Evolutionary conservation across 1,140 invertebrate species (phyloP), one percentile per base, ranked within the genome.

Genomic region (Tetramorium alpestre): DNA sequence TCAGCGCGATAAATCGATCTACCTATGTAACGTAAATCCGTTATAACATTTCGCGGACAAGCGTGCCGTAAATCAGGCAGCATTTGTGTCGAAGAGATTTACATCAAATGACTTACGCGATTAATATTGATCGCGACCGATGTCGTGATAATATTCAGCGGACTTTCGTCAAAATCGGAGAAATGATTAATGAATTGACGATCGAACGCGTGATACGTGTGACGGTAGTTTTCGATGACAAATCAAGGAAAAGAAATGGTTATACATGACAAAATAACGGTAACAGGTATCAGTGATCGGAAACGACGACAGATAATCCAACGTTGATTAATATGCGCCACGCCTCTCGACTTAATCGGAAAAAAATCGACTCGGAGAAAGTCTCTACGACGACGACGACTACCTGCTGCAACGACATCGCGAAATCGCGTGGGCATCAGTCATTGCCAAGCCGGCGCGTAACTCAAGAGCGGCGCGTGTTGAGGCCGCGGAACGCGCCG

Each of bases 401-500:
- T 44, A 72, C 16, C 33, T 33, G 33, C 33, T 4, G 33, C 69
- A n/a, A 70, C 22, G 70, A 65, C 58, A 58, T 75, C 70, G 73
- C 44, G 73, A 73, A 72, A 62, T 88, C 82, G 73, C 62, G 70
- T 76, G 82, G 87, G 60, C 56, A 62, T 89, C 85, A 89, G 88
- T 89, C 88, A 89, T 89, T 81, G 87, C 78, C 88, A 62, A 13
- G 25, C 62, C 28, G 60, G 82, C 54, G 56, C 54, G 11, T 69
- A 86, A 88, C 38, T 76, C 87, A 76, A 86, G 62, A 81, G 56
- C 69, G 54, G 62, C 44, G 54, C 62, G n/a, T 16, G 81, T 44
- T 69, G 51, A 73, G 88, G 64, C 18, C 28, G 65, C 81, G 80
- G 58, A 88, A 88, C 62, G 16, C 62, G 18, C 18, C 44, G 58